phyloP scores from a whole-genome alignment of 2,888 invertebrate species.

The Spatulosminthurus flaviceps region DNA sequence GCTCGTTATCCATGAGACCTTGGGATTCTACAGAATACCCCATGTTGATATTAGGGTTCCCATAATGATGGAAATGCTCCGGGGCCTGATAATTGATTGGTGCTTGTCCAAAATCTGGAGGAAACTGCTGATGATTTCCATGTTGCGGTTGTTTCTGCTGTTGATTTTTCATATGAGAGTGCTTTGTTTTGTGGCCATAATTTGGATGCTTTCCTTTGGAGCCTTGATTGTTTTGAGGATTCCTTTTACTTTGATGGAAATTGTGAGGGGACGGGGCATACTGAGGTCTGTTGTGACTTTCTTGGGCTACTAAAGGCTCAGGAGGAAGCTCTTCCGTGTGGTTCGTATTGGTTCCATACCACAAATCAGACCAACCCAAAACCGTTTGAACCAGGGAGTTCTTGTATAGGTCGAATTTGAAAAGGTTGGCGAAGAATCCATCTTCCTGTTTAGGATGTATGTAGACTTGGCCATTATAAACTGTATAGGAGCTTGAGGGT shows the following conservation, averaged over 20 bases:
- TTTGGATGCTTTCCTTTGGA: neutral
- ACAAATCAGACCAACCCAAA: constrained; percentile 31
- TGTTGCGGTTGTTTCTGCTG: no score
- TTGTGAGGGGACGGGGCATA: neutral
- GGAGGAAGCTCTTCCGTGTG: neutral
- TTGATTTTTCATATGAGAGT: no score
- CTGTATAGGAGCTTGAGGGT: constrained; percentile 35
- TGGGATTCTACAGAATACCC: no score
- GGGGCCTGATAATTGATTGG: no score
- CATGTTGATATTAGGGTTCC: no score
- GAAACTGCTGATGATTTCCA: no score
- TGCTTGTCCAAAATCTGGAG: no score
- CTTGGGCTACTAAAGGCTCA: neutral
- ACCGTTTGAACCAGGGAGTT: constrained; percentile 28
- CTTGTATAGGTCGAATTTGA: constrained; percentile 26
- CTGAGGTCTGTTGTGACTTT: constrained; percentile 19
- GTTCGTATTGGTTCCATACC: constrained; percentile 18
- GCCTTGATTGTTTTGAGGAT: no score
- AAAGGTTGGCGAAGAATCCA: neutral
- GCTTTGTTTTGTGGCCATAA: neutral
- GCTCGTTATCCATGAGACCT: no score
- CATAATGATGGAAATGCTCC: no score
- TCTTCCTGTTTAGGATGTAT: constrained; percentile 32
- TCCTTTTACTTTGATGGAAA: no score
- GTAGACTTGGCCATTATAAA: constrained; percentile 43